Percentiles rank a stretch among this genome's conserved stretches.
Evolutionary conservation across 2,113 vertebrate species (phyloP).

Genomic region (Athene cunicularia): DNA sequence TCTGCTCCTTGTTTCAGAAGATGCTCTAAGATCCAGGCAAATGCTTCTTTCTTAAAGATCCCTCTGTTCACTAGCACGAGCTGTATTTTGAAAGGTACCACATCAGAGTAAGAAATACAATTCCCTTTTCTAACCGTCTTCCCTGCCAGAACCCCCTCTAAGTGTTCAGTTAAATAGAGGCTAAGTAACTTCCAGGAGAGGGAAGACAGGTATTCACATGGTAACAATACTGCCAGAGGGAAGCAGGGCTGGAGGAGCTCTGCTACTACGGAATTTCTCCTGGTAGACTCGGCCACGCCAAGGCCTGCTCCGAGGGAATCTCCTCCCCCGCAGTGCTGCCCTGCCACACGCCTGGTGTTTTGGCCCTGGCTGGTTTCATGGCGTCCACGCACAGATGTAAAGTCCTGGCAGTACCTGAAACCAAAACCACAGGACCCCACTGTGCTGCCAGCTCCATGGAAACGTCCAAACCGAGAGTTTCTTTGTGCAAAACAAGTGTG

Average conservation of each 20-base stretch:
- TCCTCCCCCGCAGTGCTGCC: background rate
- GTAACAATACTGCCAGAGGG: background rate
- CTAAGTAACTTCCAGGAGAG: background rate
- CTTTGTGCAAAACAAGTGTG: background rate
- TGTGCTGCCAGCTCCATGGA: background rate
- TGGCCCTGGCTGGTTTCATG: background rate
- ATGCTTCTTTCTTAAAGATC: background rate
- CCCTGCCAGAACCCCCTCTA: background rate
- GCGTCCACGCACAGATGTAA: background rate
- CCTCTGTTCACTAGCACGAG: background rate
- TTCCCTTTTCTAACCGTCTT: background rate
- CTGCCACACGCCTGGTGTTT: background rate
- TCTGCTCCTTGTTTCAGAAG: background rate
- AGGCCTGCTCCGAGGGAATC: background rate
- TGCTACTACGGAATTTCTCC: background rate
- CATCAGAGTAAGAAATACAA: background rate
- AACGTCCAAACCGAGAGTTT: background rate
- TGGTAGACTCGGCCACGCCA: background rate
- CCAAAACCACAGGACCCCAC: background rate
- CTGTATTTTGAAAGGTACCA: background rate
- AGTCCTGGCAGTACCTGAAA: background rate
- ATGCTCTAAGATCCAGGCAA: background rate
- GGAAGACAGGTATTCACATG: background rate
- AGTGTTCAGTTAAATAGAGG: background rate
- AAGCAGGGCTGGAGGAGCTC: background rate